Conservation (phyloP, 2,113 vertebrate species). For the Semicossyphus pulcher region DNA sequence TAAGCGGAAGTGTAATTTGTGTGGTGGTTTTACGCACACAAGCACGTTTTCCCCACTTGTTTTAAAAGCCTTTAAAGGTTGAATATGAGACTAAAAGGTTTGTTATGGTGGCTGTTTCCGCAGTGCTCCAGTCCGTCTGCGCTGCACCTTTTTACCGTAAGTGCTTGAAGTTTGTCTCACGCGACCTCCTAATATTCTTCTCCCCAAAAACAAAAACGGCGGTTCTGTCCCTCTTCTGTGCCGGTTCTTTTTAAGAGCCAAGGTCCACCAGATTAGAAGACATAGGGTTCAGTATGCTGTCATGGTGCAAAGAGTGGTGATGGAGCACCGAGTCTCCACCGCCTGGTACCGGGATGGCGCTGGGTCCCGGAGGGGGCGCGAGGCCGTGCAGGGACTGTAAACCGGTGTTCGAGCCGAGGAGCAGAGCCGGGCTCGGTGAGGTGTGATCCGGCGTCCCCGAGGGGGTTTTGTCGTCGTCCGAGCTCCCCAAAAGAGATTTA, state of each 20-base stretch:
- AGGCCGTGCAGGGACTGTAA: constrained; percentile 93
- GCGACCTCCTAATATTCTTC: constrained; percentile 48
- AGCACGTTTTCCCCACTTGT: constrained; percentile 20
- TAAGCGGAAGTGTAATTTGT: constrained; percentile 17
- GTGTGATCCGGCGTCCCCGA: constrained; percentile 96
- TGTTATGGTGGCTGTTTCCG: constrained; percentile 52
- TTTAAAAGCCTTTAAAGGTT: constrained; percentile 15
- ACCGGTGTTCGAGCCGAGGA: constrained; percentile 90
- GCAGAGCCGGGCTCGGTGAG: constrained; percentile 92
- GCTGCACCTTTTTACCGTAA: constrained; percentile 69
- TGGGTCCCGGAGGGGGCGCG: constrained; percentile 95
- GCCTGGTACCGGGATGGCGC: constrained; percentile 93
- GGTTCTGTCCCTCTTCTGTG: constrained; percentile 40
- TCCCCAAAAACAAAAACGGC: neutral
- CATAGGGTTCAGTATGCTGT: constrained; percentile 99
- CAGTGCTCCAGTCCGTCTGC: constrained; percentile 67
- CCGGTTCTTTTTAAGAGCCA: constrained; percentile 91
- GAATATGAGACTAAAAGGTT: constrained; percentile 58
- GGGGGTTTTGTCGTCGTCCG: constrained; percentile 98
- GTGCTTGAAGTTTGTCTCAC: constrained; percentile 72
- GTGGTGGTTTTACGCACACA: neutral
- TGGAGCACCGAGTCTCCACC: constrained; percentile 92
- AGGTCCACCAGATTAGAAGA: constrained; percentile 98
- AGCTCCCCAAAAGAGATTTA: constrained; percentile 97
- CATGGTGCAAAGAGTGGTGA: constrained; percentile 97